Evolutionary conservation across 2,113 vertebrate genomes (phyloP), one percentile per base, ranked within the genome.

Genomic region (Phylloscopus whistleri): DNA sequence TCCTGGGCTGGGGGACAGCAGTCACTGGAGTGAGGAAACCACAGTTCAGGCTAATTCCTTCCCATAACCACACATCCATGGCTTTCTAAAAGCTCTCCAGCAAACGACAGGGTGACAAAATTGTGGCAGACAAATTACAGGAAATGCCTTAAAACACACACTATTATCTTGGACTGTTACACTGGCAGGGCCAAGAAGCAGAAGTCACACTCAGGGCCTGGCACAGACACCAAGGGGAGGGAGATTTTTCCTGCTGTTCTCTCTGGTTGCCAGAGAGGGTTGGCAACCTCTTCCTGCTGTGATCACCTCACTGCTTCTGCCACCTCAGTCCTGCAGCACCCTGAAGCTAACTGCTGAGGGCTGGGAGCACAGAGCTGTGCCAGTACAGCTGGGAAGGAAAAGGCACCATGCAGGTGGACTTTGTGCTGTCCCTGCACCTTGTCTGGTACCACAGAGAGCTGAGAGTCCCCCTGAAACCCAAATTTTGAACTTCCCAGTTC

Each of bases 371-470:
- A 35, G 37, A 70, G 48, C 43, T 66, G 55, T 27, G 11, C 17
- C 16, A 1, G n/a, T 16, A n/a, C 23, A 15, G 11, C 0, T 11
- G n/a, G 20, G 7, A 53, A 90, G 39, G 63, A 59, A 59, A 22
- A 2, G 33, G 39, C 2, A 46, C 1, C 1, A 20, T 8, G 33
- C n/a, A 39, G 41, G 19, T 11, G 59, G 70, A 48, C n/a, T 52
- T 64, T 3, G 5, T 46, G n/a, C 49, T 44, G 18, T n/a, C 31
- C 18, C 58, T 4, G 1, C 4, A 13, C 41, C 72, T 64, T 3
- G 1, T 15, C 63, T 31, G 4, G 1, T 24, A 64, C 9, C 84
- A 44, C 8, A 46, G 15, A 0, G 1, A 11, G 39, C 31, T 44
- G 8, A 44, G 59, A 78, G 26, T 43, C 35, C 60, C 51, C 1